A percentile compares a stretch with the other conserved stretches of the same genome.
Conservation (phyloP, 2,888 invertebrate genomes). For the Leucozona laternaria region DNA sequence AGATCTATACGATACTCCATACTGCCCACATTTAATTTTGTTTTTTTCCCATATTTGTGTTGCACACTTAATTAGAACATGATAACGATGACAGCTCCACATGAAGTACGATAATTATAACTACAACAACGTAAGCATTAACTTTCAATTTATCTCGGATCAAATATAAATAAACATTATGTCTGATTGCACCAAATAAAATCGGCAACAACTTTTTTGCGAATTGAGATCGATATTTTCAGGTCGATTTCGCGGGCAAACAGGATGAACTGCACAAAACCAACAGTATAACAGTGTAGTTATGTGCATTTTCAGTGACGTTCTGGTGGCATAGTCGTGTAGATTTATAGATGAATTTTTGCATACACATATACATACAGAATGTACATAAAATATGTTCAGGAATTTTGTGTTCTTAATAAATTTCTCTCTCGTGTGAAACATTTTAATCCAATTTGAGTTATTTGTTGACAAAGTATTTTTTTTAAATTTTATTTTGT, state of each 20-base stretch:
- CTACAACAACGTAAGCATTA: conserved; percentile 9
- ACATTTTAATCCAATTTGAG: no score
- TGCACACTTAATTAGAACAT: conserved; percentile 59
- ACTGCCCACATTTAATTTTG: not conserved
- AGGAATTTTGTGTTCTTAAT: not conserved
- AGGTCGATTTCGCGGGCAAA: conserved; percentile 68
- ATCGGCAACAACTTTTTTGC: conserved; percentile 53
- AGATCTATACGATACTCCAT: not conserved
- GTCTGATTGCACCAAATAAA: conserved; percentile 76
- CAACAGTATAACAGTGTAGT: not conserved
- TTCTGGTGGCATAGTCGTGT: not conserved
- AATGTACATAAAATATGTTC: not conserved
- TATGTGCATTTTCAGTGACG: not conserved
- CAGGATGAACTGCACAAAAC: conserved; percentile 43
- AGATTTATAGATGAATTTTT: not conserved
- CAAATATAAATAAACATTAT: conserved; percentile 19
- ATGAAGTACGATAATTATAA: conserved; percentile 11
- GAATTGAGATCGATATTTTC: conserved; percentile 62
- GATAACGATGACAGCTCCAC: conserved; percentile 54
- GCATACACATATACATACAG: no score
- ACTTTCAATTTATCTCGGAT: conserved; percentile 55
- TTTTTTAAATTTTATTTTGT: no score
- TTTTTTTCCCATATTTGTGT: not conserved
- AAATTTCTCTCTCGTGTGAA: no score
- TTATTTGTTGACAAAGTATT: no score